These are phyloP conservation scores for Platyura marginata DNA, from an alignment of 1,140 invertebrate species.

Conservation along the genomic window DNA sequence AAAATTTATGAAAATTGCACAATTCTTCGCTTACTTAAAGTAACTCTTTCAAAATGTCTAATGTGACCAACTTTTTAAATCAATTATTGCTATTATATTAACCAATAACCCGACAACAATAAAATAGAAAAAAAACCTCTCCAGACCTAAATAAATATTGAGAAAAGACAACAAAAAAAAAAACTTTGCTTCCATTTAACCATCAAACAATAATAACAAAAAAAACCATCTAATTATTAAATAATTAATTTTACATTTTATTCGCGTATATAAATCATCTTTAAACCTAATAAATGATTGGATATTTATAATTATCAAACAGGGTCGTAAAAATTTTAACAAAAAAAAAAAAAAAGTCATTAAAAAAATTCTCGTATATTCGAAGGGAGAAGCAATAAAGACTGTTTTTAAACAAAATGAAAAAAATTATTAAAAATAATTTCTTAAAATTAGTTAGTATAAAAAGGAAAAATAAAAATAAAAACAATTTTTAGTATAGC, in stretches of 20 bases:
- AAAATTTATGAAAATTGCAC: too few relatives aligned
- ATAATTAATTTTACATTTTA: background rate
- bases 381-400: background rate
- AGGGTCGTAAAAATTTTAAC: background rate
- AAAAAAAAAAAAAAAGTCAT: background rate
- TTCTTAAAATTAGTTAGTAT: background rate
- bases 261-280: background rate
- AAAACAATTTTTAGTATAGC: background rate
- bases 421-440: background rate
- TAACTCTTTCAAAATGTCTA: too few relatives aligned
- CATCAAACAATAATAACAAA: background rate
- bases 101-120: too few relatives aligned
- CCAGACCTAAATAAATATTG: background rate
- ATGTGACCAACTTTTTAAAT: too few relatives aligned
- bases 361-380: background rate
- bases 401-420: background rate
- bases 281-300: background rate
- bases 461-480: background rate
- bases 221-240: background rate
- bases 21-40: too few relatives aligned
- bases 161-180: too few relatives aligned
- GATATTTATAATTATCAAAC: too few relatives aligned
- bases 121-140: too few relatives aligned
- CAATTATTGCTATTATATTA: too few relatives aligned
- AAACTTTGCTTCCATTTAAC: background rate